Conservation (phyloP, 53 echinoderm and acorn worm species). For the Echinarachnius parma region DNA sequence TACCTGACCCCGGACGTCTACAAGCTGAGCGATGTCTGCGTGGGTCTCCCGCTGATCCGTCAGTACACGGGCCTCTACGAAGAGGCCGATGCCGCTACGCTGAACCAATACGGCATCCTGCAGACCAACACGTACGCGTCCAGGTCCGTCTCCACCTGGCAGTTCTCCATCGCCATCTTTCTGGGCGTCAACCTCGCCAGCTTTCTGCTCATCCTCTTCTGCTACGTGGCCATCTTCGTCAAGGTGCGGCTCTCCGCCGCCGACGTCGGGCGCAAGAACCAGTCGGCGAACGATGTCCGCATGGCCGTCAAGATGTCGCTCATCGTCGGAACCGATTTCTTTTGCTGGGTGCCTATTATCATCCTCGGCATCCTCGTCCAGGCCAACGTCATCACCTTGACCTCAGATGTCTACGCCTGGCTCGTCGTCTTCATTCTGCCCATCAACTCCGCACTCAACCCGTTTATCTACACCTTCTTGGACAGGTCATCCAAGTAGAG, state of each 20-base stretch:
- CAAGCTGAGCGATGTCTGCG: constrained; percentile 63
- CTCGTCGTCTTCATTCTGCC: constrained; percentile 48
- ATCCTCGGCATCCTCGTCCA: constrained; percentile 60
- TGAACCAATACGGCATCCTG: constrained; percentile 27
- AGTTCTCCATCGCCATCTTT: constrained; percentile 57
- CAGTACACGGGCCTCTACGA: constrained; percentile 29
- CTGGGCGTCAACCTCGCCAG: constrained; percentile 60
- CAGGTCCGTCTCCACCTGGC: constrained; percentile 45
- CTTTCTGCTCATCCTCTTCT: constrained; percentile 41
- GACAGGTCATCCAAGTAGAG: no score
- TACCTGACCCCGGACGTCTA: constrained; percentile 38
- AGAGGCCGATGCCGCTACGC: background rate
- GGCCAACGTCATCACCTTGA: constrained; percentile 27
- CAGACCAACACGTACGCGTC: background rate
- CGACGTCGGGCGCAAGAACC: constrained; percentile 36
- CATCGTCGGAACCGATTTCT: constrained; percentile 56
- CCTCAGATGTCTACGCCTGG: constrained; percentile 50
- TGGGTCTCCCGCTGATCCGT: constrained; percentile 61
- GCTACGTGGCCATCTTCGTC: constrained; percentile 48
- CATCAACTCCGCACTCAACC: constrained; percentile 58
- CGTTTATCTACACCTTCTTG: constrained; percentile 61
- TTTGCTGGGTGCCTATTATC: constrained; percentile 62
- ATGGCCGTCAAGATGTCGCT: constrained; percentile 54
- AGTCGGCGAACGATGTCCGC: constrained; percentile 36
- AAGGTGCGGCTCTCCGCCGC: constrained; percentile 11